Percentiles rank a stretch among this genome's conserved stretches.
phyloP scores from a whole-genome alignment of 2,888 invertebrate species.

The Kuschelorhynchus macadamiae region DNA sequence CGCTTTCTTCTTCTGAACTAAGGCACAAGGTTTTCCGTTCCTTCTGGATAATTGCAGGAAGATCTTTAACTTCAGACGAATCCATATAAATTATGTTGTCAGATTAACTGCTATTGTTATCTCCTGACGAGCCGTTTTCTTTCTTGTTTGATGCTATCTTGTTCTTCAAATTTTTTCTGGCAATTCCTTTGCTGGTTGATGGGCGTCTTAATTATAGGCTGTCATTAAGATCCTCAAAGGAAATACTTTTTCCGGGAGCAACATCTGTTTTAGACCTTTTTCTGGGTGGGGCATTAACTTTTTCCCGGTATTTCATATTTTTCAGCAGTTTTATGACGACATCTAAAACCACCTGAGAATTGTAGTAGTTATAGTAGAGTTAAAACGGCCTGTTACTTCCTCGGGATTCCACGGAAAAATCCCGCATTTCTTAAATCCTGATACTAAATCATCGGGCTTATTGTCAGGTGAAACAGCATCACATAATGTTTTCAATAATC shows the following conservation, averaged over 20 bases:
- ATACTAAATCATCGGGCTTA: conserved; percentile 20
- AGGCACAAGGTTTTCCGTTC: too few species aligned
- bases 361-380: neutral
- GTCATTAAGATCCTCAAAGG: neutral
- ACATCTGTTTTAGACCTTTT: neutral
- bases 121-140: neutral
- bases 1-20: neutral
- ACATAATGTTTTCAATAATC: conserved; percentile 29
- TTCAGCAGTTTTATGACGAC: too few species aligned
- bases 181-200: conserved; percentile 1
- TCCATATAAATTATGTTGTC: too few species aligned
- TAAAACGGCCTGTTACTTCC: conserved; percentile 2
- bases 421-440: conserved; percentile 31
- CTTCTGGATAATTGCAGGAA: too few species aligned
- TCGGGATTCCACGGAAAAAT: conserved; percentile 25
- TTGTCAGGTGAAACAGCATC: conserved; percentile 22
- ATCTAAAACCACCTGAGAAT: neutral
- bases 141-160: neutral
- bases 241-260: conserved; percentile 3
- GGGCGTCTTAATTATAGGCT: neutral
- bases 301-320: neutral
- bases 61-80: too few species aligned
- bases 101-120: neutral
- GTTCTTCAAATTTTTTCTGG: neutral
- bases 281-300: neutral